Conservation (phyloP, 2,888 invertebrate genomes). For the Melikaiella ostensackeni region DNA sequence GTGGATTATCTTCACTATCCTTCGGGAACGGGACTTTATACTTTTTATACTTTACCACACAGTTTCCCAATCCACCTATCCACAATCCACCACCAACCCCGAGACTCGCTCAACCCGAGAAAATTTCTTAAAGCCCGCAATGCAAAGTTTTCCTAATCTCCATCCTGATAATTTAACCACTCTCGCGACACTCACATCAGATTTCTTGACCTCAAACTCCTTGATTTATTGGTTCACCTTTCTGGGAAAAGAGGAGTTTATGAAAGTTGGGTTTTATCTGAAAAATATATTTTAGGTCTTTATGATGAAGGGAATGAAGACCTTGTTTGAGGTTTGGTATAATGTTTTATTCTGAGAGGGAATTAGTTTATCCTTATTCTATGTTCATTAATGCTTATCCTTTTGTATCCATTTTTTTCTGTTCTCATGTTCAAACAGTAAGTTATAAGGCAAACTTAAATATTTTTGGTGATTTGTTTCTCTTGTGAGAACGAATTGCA, state of each 20-base stretch:
- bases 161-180: background rate
- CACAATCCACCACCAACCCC: background rate
- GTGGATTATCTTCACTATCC: constrained; percentile 53
- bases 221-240: constrained; percentile 1
- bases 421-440: too few species aligned
- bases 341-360: too few species aligned
- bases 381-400: too few species aligned
- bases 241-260: background rate
- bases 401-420: too few species aligned
- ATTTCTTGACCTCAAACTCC: background rate
- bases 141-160: background rate
- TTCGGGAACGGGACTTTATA: background rate
- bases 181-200: background rate
- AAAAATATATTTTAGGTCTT: background rate
- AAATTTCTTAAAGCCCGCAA: background rate
- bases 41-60: constrained; percentile 4
- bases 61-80: background rate
- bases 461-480: too few species aligned
- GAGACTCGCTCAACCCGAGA: background rate
- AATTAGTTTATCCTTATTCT: too few species aligned
- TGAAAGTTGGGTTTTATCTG: background rate
- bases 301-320: background rate
- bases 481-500: too few species aligned
- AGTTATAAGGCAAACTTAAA: too few species aligned
- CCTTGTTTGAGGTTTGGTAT: background rate